Percentiles rank a stretch among this genome's conserved stretches.
phyloP scores from a whole-genome alignment of 2,113 vertebrate species.

The Aegotheles bennettii region DNA sequence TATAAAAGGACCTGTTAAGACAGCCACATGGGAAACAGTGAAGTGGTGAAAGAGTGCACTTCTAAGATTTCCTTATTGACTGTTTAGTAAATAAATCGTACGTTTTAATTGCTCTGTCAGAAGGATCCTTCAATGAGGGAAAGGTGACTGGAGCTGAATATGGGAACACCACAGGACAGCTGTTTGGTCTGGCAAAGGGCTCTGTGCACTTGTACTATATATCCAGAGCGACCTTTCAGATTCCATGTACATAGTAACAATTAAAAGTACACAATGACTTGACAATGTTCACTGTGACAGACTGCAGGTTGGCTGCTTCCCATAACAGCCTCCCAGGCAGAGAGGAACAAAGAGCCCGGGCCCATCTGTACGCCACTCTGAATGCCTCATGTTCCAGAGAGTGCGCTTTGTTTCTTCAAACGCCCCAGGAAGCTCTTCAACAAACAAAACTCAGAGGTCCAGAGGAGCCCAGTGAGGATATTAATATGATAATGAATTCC shows the following conservation, averaged over 20 bases:
- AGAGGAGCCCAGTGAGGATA: conserved; percentile 66
- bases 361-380: conserved; percentile 71
- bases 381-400: conserved; percentile 74
- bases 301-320: conserved; percentile 76
- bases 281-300: conserved; percentile 72
- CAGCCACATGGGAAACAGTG: conserved; percentile 20
- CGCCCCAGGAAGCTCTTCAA: conserved; percentile 74
- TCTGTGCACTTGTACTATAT: conserved; percentile 69
- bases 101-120: conserved; percentile 71
- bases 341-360: conserved; percentile 66
- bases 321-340: conserved; percentile 73
- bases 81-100: conserved; percentile 68
- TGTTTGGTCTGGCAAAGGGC: conserved; percentile 72
- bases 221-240: conserved; percentile 71
- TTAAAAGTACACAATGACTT: conserved; percentile 73
- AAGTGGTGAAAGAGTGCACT: conserved; percentile 32
- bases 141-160: conserved; percentile 69
- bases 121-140: conserved; percentile 61
- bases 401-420: conserved; percentile 67
- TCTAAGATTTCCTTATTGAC: conserved; percentile 46
- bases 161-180: conserved; percentile 68
- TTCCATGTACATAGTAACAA: conserved; percentile 76
- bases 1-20: conserved; percentile 37
- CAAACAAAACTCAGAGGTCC: conserved; percentile 75
- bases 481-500: conserved; percentile 74